Evolutionary conservation across 1,140 invertebrate species (phyloP).

Genomic region (Asbolus verrucosus): DNA sequence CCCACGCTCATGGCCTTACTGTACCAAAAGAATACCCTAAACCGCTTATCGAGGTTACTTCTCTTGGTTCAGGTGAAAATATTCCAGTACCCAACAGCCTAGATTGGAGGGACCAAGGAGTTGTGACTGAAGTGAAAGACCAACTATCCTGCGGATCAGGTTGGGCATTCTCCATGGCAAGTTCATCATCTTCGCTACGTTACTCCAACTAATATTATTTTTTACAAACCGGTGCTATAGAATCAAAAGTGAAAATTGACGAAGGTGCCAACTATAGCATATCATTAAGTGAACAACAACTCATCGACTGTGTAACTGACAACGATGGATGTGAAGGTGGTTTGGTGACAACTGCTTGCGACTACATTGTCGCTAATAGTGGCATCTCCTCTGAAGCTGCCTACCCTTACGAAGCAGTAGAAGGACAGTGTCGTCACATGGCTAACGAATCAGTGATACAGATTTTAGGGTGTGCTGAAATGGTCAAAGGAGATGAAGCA

Average conservation of each 20-base stretch:
- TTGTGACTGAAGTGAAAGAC: too few relatives aligned
- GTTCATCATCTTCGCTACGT: too few relatives aligned
- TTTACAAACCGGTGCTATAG: conserved; percentile 22
- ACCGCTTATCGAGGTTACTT: background rate
- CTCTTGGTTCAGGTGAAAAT: conserved; percentile 64
- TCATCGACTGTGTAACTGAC: conserved; percentile 4
- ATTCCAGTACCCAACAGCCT: conserved; percentile 90
- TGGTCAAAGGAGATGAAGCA: conserved; percentile 4
- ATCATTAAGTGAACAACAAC: conserved; percentile 19
- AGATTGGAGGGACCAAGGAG: too few relatives aligned
- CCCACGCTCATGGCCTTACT: background rate
- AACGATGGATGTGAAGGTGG: background rate
- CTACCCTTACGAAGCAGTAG: conserved; percentile 30
- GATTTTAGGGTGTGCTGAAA: too few relatives aligned
- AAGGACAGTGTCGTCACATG: conserved; percentile 14
- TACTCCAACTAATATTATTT: too few relatives aligned
- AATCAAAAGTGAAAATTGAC: conserved; percentile 5
- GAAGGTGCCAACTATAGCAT: background rate
- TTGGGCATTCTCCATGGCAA: too few relatives aligned
- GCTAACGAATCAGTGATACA: too few relatives aligned
- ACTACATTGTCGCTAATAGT: background rate
- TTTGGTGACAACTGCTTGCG: conserved; percentile 2
- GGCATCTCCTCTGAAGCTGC: conserved; percentile 38
- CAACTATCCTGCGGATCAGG: too few relatives aligned
- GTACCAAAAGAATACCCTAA: background rate